Evolutionary conservation across 64 coral and sea anemone species (phyloP), one percentile per base, ranked within the genome.

Genomic region (Astreopora myriophthalma): DNA sequence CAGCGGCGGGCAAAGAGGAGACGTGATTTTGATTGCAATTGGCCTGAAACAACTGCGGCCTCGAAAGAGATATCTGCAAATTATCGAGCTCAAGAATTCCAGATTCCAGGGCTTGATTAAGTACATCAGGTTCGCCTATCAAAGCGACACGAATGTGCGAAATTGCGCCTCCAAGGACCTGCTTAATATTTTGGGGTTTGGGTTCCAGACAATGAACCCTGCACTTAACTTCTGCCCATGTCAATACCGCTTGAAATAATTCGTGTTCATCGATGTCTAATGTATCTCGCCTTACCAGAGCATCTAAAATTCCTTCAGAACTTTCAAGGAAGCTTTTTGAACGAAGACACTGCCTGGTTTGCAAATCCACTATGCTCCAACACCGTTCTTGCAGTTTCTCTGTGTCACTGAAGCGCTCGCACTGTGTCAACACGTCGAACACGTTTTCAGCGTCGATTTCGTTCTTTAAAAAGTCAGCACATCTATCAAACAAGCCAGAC

Each of bases 361-460:
- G 58, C 11, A 65, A 48, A 77, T 89, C 87, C 9, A 89, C 87
- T 19, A 77, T 89, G 28, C 25, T 64, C 87, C 87, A 89, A 42
- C 87, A 89, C 38, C 75, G 48, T 25, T 79, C n/a, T 20, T 76
- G 24, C 16, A 89, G 20, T 65, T 62, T n/a, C 20, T 75, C 48
- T n/a, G 61, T 64, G 36, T 89, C 58, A 38, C 79, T 20, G 57
- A 64, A 89, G 19, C 4, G 27, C 36, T 89, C 31, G 25, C 72
- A 75, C 5, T 77, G 71, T 42, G 48, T 75, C 37, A 89, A 63
- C 40, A 89, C 34, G 3, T 76, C 87, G 13, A 77, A 89, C 19
- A 62, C 74, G 33, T 77, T 89, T 20, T 75, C 62, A 19, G 48
- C 74, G 57, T 75, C 30, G 24, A 89, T 65, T 29, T 89, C 75